These are phyloP conservation scores for Hycleus cichorii DNA, from an alignment of 1,140 invertebrate genomes.

Conservation along the genomic window DNA sequence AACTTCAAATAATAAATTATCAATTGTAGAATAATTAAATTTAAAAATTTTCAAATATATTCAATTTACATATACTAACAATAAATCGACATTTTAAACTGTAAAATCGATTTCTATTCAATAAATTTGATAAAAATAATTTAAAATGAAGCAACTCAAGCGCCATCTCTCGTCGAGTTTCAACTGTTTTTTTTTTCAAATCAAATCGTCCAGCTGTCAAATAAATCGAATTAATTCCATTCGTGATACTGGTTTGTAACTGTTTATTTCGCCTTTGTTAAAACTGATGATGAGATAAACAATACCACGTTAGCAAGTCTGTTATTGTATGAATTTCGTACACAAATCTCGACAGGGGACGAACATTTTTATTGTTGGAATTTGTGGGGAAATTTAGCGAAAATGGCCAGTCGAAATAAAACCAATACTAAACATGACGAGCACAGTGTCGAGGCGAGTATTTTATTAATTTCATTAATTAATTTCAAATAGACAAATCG, in stretches of 20 bases:
- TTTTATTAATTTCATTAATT: not conserved
- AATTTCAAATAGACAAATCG: conserved; percentile 9
- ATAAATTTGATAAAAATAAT: too few relatives aligned
- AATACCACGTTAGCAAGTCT: not conserved
- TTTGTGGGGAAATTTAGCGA: not conserved
- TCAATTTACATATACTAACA: too few relatives aligned
- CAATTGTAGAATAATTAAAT: too few relatives aligned
- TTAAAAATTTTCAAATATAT: too few relatives aligned
- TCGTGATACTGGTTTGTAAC: not conserved
- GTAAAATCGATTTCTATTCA: too few relatives aligned
- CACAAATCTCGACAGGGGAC: too few relatives aligned
- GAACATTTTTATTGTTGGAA: too few relatives aligned
- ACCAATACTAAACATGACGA: conserved; percentile 39
- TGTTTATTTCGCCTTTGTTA: not conserved
- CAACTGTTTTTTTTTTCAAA: not conserved
- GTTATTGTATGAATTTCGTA: too few relatives aligned
- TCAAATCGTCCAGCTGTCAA: not conserved
- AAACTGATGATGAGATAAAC: not conserved
- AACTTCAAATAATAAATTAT: too few relatives aligned
- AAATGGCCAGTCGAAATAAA: conserved; percentile 33
- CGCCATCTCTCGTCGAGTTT: too few relatives aligned
- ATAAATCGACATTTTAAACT: too few relatives aligned
- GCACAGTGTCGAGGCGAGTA: conserved; percentile 47
- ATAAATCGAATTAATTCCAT: not conserved
- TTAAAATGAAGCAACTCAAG: too few relatives aligned